phyloP scores from a whole-genome alignment of 2,113 vertebrate species.

The Probosciger aterrimus region DNA sequence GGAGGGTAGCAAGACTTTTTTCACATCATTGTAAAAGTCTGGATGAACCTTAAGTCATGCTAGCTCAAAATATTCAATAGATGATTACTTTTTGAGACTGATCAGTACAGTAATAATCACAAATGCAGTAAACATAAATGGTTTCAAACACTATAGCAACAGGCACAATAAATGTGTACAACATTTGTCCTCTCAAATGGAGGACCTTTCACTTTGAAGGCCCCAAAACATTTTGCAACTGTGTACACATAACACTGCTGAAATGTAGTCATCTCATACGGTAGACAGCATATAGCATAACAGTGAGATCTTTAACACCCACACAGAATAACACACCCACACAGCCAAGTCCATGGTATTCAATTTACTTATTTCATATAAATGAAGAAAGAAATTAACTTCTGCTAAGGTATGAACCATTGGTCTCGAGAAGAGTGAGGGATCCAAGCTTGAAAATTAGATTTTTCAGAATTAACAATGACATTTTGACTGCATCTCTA shows the following conservation, averaged over 20 bases:
- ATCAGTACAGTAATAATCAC: background rate
- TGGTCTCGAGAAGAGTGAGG: background rate
- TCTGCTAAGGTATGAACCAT: background rate
- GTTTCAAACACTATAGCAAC: fast-evolving
- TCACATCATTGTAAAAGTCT: background rate
- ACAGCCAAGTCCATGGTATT: background rate
- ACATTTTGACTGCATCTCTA: background rate
- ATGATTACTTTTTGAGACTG: background rate
- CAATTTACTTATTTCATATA: background rate
- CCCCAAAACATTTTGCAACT: background rate
- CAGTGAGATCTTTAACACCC: conserved; percentile 4
- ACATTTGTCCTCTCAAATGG: background rate
- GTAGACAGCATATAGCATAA: background rate
- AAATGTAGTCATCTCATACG: background rate
- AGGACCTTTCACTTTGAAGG: background rate
- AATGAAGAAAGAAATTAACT: background rate
- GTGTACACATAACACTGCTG: background rate
- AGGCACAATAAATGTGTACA: background rate
- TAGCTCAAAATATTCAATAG: background rate
- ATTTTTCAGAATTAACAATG: background rate
- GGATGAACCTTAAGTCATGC: background rate
- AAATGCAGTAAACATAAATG: background rate
- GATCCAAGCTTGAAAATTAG: background rate
- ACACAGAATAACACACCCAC: conserved; percentile 17
- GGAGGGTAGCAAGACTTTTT: background rate